Evolutionary conservation across 2,113 vertebrate genomes (phyloP), one percentile per base, ranked within the genome.

Genomic region (Progne subis): DNA sequence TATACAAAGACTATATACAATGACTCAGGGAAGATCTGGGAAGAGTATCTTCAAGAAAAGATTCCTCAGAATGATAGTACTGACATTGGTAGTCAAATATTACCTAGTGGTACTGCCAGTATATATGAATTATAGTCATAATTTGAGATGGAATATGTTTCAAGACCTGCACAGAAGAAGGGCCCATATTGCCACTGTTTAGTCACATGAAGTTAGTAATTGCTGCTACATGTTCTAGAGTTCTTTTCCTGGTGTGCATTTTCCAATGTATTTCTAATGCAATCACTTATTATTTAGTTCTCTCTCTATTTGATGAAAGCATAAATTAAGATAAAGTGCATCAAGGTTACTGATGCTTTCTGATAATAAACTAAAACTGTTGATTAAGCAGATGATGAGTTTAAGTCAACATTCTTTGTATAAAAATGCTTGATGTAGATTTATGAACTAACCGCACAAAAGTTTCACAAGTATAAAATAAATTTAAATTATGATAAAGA

Each of bases 351-450:
- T 90, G 90, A 94, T 97, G 79, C 32, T 95, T 92, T 95, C 90
- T 67, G 90, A 95, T 94, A 95, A 97, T 90, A 95, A 96, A 88
- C 78, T 83, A 74, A 95, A 97, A 94, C 61, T 92, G 91, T 97
- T 94, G 67, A 96, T 97, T 82, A 96, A 97, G 88, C 98, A 96
- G 95, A 89, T 94, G 72, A 96, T 93, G 95, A 95, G 82, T 95
- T 93, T 86, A 90, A 96, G 91, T 88, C 96, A 94, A 94, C 81
- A 95, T 89, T 63, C 79, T 95, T 96, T 94, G 63, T 95, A 91
- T 95, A 97, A 96, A 96, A 97, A 94, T 92, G 92, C 86, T 97
- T 97, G 90, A 98, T 97, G 95, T 93, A 52, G 95, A 93, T 97
- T 97, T 97, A 94, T 94, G 59, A 88, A 65, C 65, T 88, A 90